These are phyloP conservation scores for Calliphora vomitoria DNA, from an alignment of 2,888 invertebrate species.

Conservation along the genomic window DNA sequence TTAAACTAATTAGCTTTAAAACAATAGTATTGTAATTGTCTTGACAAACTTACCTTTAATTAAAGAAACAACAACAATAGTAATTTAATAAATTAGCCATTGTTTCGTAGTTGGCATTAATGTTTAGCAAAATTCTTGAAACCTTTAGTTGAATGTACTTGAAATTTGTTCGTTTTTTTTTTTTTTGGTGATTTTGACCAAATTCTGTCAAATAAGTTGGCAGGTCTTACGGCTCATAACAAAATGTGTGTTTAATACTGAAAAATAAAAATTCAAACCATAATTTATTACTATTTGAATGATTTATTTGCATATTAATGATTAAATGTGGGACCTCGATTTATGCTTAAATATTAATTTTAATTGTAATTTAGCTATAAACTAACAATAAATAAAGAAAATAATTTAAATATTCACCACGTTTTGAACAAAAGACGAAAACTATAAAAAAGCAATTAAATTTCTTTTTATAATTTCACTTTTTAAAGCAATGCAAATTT, in stretches of 20 bases:
- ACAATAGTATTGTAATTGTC: slow-evolving; percentile 32
- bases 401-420: slow-evolving; percentile 9
- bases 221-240: slow-evolving; percentile 34
- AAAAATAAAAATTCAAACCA: slow-evolving; percentile 8
- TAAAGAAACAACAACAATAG: slow-evolving; percentile 18
- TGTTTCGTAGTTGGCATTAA: slow-evolving; percentile 29
- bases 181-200: slow-evolving; percentile 49
- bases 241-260: slow-evolving; percentile 31
- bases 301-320: slow-evolving; percentile 47
- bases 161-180: slow-evolving; percentile 12
- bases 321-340: slow-evolving; percentile 2
- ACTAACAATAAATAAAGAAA: background rate
- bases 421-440: background rate
- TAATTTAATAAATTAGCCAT: slow-evolving; percentile 33
- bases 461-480: slow-evolving; percentile 55
- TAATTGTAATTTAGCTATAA: slow-evolving; percentile 6
- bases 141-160: slow-evolving; percentile 19
- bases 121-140: slow-evolving; percentile 23
- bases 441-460: slow-evolving; percentile 2
- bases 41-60: slow-evolving; percentile 51
- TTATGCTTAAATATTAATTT: slow-evolving; percentile 21
- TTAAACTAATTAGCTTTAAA: slow-evolving; percentile 39
- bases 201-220: slow-evolving; percentile 46
- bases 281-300: slow-evolving; percentile 27
- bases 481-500: slow-evolving; percentile 7